These are phyloP conservation scores for Lophotis ruficrista DNA, from an alignment of 2,113 vertebrate genomes.

Conservation along the genomic window DNA sequence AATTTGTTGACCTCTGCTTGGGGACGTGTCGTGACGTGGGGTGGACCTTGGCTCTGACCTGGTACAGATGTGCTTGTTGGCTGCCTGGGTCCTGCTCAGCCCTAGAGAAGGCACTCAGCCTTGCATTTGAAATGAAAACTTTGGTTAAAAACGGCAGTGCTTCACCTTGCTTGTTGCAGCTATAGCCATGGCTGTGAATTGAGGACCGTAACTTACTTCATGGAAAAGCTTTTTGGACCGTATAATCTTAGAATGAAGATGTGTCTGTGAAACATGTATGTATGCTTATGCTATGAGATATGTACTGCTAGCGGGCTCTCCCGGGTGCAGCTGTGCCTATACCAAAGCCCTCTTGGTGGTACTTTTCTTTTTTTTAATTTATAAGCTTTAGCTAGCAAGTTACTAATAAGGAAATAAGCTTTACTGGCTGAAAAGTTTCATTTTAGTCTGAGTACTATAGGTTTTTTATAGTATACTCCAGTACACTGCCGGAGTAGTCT, in stretches of 20 bases:
- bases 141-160: neutral
- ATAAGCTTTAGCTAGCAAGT: neutral
- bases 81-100: neutral
- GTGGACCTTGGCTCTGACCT: neutral
- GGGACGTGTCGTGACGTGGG: rapidly evolving
- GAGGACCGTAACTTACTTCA: neutral
- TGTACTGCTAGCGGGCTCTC: neutral
- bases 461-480: neutral
- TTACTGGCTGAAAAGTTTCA: neutral
- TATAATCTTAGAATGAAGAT: neutral
- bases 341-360: neutral
- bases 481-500: neutral
- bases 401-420: neutral
- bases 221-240: neutral
- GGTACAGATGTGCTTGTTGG: rapidly evolving
- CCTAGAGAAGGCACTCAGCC: neutral
- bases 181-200: neutral
- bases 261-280: neutral
- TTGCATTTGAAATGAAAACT: neutral
- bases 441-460: neutral
- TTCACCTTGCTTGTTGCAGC: neutral
- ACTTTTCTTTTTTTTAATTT: neutral
- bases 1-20: neutral
- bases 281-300: neutral
- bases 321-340: neutral